Evolutionary conservation across 2,888 invertebrate species (phyloP).

Genomic region (Zygogramma bicolorata): DNA sequence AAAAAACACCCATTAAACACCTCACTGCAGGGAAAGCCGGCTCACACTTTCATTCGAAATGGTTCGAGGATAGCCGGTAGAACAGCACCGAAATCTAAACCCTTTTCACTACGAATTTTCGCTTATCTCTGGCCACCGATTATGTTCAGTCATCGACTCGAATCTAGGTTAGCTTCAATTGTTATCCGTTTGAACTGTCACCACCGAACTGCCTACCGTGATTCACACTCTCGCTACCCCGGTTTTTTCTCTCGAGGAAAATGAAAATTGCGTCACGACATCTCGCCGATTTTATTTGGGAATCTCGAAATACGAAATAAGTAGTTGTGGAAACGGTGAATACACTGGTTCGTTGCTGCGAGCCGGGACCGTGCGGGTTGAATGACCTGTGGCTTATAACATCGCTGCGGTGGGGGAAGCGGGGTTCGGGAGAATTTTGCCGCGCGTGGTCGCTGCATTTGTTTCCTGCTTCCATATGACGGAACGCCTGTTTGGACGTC

Average conservation of each 20-base stretch:
- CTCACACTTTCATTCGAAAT: not conserved
- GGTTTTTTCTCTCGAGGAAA: constrained; percentile 6
- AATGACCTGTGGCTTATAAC: constrained; percentile 66
- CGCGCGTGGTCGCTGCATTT: constrained; percentile 64
- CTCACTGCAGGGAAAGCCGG: not conserved
- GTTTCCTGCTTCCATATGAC: constrained; percentile 61
- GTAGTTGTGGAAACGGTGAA: constrained; percentile 62
- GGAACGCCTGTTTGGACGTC: not conserved
- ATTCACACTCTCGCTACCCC: not conserved
- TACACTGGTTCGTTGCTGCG: constrained; percentile 59
- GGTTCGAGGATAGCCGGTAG: not conserved
- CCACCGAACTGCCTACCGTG: constrained; percentile 14
- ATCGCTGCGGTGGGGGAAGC: constrained; percentile 51
- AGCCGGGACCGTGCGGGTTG: constrained; percentile 67
- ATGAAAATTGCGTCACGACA: constrained; percentile 23
- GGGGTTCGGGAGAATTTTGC: constrained; percentile 62
- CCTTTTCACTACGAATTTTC: not conserved
- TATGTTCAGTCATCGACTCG: constrained; percentile 9
- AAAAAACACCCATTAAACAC: constrained; percentile 33
- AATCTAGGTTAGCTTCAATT: constrained; percentile 44
- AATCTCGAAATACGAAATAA: constrained; percentile 57
- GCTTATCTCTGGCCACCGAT: not conserved
- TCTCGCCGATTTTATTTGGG: constrained; percentile 11
- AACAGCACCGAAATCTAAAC: no score
- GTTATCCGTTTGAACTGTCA: constrained; percentile 15